Conservation (phyloP, 2,113 vertebrate genomes). For the Hemibates koningsi region DNA sequence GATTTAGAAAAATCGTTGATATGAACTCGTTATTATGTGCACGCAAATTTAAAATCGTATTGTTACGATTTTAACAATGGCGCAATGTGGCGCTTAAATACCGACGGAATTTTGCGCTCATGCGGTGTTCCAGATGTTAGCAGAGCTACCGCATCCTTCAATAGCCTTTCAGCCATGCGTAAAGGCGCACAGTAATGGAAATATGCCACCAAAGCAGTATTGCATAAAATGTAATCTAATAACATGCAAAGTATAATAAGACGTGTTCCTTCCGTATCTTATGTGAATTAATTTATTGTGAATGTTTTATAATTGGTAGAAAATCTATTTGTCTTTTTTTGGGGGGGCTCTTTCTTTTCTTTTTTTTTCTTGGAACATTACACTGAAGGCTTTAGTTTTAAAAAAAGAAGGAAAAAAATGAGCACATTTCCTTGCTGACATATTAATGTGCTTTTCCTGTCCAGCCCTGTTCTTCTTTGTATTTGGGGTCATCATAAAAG, state of each 20-base stretch:
- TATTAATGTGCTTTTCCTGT: constrained; percentile 67
- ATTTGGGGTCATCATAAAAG: constrained; percentile 64
- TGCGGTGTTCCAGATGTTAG: constrained; percentile 16
- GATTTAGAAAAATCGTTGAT: background rate
- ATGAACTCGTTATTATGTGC: background rate
- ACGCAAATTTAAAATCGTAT: background rate
- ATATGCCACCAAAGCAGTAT: background rate
- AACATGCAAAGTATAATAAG: background rate
- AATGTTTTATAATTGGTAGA: background rate
- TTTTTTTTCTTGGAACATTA: background rate
- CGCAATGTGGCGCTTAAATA: background rate
- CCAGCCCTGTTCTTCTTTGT: constrained; percentile 53
- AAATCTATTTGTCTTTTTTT: background rate
- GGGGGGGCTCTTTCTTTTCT: background rate
- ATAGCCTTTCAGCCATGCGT: background rate
- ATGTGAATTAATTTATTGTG: background rate
- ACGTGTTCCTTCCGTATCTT: background rate
- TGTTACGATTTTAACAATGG: background rate
- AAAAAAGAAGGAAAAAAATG: background rate
- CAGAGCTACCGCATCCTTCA: background rate
- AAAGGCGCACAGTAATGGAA: background rate
- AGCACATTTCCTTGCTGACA: constrained; percentile 66
- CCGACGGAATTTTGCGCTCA: background rate
- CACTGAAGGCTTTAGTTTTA: background rate
- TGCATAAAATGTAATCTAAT: background rate